Evolutionary conservation across 2,888 invertebrate species (phyloP).

Genomic region (Folsomia manolachei): DNA sequence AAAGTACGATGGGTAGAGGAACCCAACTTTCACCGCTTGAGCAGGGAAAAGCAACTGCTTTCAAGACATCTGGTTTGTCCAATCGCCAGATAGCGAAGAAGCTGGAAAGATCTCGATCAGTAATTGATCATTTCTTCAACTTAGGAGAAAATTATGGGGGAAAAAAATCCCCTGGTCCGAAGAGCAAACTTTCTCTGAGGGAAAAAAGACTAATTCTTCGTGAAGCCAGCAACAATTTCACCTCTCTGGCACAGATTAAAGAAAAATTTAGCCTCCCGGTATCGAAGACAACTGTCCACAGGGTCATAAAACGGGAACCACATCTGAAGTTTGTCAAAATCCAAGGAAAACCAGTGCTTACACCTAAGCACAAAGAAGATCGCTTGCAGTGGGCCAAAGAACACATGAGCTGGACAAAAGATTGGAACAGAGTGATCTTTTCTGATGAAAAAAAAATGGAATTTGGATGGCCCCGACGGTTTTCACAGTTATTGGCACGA

Average conservation of each 20-base stretch:
- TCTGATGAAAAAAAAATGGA: not conserved
- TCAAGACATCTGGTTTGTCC: too few relatives aligned
- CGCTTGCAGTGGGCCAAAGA: not conserved
- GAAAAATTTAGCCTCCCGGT: not conserved
- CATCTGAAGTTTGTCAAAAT: not conserved
- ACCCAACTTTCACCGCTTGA: too few relatives aligned
- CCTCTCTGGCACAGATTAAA: not conserved
- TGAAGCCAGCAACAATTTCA: not conserved
- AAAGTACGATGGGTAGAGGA: too few relatives aligned
- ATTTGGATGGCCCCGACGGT: conserved; percentile 22
- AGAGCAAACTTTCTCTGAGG: not conserved
- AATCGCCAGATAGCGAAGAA: not conserved
- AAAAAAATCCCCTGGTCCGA: not conserved
- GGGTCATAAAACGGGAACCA: not conserved
- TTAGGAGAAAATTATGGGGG: not conserved
- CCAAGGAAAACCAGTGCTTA: not conserved
- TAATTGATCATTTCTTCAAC: not conserved
- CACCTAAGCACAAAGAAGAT: not conserved
- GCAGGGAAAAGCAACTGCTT: too few relatives aligned
- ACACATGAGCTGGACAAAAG: not conserved
- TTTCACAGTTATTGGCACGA: conserved; percentile 21
- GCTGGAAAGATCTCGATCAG: not conserved
- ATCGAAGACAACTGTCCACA: not conserved
- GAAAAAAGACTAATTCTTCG: not conserved
- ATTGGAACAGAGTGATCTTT: not conserved